Base-by-base conservation (phyloP, 2,797 vertebrate genomes). In the Carapus acus region DNA sequence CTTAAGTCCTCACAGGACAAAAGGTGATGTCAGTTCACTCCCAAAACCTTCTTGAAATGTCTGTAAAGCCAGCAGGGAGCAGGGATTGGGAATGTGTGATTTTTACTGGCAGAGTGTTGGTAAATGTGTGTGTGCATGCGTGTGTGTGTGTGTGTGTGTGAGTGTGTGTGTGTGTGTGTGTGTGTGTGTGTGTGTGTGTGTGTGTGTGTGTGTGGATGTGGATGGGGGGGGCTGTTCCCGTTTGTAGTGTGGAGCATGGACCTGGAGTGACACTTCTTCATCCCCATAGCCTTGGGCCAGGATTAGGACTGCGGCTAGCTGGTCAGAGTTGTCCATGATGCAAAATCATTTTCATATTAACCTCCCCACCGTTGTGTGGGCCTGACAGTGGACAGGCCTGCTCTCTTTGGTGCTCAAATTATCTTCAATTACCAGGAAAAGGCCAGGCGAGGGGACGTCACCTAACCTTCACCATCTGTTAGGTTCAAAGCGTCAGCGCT, bases 391-490 rank as follows among this genome's bases (percentile, higher is more conserved):
- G 93, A 93, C 92, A 91, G 91, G 88, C 84, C 90, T 71, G 76
- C 87, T 88, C 89, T 91, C 89, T 91, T 85, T 91, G 88, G 90
- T 90, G 90, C 90, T 92, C 91, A 94, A 93, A 94, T 94, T 92
- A 93, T 96, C 92, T 92, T 92, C 92, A 94, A 94, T 97, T 94
- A 94, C 92, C 88, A 90, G 81, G 90, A 89, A 94, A 91, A 91
- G 92, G 90, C 90, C 90, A 90, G 90, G 88, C 91, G 81, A 90
- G 89, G 90, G 91, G 91, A 92, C 91, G 89, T 93, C 91, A 94
- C 90, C 93, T 95, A 93, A 94, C 93, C 92, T 93, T 93, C 90
- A 90, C 93, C 93, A 96, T 93, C 93, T 94, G 94, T 92, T 91
- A 91, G 91, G 86, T 93, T 96, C 91, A 91, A 89, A 91, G 89